A percentile compares a stretch with the other conserved stretches of the same genome.
Conservation (phyloP, 2,888 invertebrate genomes). For the Athalia circularis region DNA sequence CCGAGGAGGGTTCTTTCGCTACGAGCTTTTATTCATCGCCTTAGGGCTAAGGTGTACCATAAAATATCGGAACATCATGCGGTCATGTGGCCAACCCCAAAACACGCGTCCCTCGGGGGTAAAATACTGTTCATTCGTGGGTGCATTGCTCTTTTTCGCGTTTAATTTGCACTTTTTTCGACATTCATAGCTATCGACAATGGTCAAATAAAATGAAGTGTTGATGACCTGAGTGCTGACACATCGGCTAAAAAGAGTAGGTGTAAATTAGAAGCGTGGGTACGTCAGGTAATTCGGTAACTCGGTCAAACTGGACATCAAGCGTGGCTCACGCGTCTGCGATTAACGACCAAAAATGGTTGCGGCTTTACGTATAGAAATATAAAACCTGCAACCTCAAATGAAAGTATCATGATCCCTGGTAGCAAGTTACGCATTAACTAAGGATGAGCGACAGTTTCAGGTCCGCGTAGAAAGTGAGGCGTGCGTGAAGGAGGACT, state of each 20-base stretch:
- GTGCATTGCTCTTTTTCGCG: too few relatives aligned
- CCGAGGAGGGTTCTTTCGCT: not conserved
- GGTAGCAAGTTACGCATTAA: constrained; percentile 29
- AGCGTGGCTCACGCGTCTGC: constrained; percentile 19
- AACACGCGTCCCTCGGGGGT: too few relatives aligned
- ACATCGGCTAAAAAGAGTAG: not conserved
- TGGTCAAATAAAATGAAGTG: too few relatives aligned
- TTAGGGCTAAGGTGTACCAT: too few relatives aligned
- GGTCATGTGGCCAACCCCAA: too few relatives aligned
- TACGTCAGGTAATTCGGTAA: constrained; percentile 5
- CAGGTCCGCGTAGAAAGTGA: constrained; percentile 65
- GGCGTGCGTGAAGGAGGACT: constrained; percentile 55
- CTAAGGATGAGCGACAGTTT: constrained; percentile 12
- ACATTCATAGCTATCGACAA: too few relatives aligned
- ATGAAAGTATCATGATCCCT: constrained; percentile 45
- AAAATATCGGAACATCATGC: too few relatives aligned
- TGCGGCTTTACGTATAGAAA: not conserved
- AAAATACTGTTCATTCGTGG: too few relatives aligned
- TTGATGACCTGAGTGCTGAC: too few relatives aligned
- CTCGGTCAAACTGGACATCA: constrained; percentile 20
- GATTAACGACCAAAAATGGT: not conserved
- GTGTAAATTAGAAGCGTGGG: not conserved
- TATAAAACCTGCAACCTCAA: constrained; percentile 44
- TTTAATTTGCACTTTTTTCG: too few relatives aligned
- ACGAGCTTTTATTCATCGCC: not conserved